Percentiles rank a stretch among this genome's conserved stretches.
Conservation (phyloP, 2,888 invertebrate genomes). For the Candidula unifasciata region DNA sequence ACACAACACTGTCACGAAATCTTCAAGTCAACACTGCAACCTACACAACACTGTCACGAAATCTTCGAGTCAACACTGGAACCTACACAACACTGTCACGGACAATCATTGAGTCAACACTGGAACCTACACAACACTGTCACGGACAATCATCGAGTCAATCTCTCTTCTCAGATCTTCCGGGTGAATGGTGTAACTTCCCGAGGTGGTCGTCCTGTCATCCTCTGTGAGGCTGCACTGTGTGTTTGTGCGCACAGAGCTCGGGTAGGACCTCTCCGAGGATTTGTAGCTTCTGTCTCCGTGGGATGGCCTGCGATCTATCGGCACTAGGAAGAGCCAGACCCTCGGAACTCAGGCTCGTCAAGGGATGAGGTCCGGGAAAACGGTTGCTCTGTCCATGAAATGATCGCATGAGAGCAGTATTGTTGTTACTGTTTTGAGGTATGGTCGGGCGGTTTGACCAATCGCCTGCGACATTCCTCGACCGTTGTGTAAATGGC, state of each 20-base stretch:
- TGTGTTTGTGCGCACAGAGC: constrained; percentile 16
- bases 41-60: no score
- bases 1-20: no score
- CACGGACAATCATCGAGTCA: constrained; percentile 52
- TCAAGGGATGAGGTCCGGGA: not conserved
- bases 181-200: constrained; percentile 56
- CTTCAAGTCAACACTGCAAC: no score
- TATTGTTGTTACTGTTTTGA: constrained; percentile 22
- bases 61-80: no score
- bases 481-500: constrained; percentile 1
- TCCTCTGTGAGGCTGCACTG: constrained; percentile 46
- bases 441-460: constrained; percentile 26
- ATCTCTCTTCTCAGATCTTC: constrained; percentile 57
- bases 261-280: constrained; percentile 23
- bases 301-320: not conserved
- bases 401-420: constrained; percentile 44
- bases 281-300: not conserved
- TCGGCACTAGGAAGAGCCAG: constrained; percentile 6
- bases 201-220: constrained; percentile 55
- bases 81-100: no score
- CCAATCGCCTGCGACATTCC: constrained; percentile 28
- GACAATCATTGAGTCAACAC: no score
- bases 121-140: constrained; percentile 34
- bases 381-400: constrained; percentile 29
- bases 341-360: constrained; percentile 39